Evolutionary conservation across 2,888 invertebrate genomes (phyloP).

Genomic region (Campaea margaritaria): DNA sequence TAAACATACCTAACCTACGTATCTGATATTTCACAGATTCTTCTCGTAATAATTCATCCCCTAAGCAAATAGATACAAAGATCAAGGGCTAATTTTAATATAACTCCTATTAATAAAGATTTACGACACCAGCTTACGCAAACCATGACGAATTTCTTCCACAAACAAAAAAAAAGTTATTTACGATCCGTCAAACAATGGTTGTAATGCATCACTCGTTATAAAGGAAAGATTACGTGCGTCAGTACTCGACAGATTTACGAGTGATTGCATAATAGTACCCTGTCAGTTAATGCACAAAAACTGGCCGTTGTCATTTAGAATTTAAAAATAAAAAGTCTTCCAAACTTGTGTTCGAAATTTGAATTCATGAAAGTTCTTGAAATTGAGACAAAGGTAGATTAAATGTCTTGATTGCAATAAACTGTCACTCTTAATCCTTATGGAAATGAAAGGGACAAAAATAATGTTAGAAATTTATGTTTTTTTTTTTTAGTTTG

Average conservation of each 20-base stretch:
- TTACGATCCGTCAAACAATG: constrained; percentile 72
- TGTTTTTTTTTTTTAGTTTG: too few species aligned
- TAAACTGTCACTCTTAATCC: too few species aligned
- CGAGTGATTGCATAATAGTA: constrained; percentile 70
- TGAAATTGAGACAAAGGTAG: neutral
- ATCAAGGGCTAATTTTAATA: constrained; percentile 9
- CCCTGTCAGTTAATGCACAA: constrained; percentile 44
- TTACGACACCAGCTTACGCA: constrained; percentile 27
- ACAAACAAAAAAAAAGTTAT: constrained; percentile 55
- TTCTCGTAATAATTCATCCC: too few species aligned
- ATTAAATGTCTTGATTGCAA: too few species aligned
- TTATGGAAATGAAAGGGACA: too few species aligned
- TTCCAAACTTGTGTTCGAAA: neutral
- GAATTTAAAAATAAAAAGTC: constrained; percentile 10
- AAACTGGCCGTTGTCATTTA: constrained; percentile 25
- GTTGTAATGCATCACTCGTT: constrained; percentile 80
- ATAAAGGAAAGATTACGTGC: constrained; percentile 77
- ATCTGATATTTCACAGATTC: too few species aligned
- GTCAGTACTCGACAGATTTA: constrained; percentile 70
- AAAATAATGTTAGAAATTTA: too few species aligned
- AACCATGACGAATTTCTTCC: constrained; percentile 20
- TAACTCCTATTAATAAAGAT: constrained; percentile 24
- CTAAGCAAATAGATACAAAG: neutral
- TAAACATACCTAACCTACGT: neutral
- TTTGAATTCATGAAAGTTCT: constrained; percentile 1